Base-by-base conservation (phyloP, 2,113 vertebrate species). In the Hirundichthys speculiger region DNA sequence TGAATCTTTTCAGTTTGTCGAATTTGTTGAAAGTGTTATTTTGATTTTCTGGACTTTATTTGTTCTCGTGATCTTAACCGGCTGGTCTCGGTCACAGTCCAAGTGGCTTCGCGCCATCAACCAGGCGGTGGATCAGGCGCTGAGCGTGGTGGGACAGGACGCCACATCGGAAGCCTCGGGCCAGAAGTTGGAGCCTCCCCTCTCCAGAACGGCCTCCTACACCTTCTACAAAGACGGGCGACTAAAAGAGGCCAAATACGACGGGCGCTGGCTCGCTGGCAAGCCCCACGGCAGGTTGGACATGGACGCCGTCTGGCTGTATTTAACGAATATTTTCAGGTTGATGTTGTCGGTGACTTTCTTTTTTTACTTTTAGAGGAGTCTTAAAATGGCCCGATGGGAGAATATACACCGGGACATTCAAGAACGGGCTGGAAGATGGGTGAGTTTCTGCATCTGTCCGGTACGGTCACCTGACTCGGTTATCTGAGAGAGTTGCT, bases 21-120 rank as follows among this genome's bases (percentile, higher is more conserved):
- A n/a, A n/a, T n/a, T n/a, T n/a, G n/a, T n/a, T n/a, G n/a, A n/a
- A n/a, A n/a, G n/a, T n/a, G n/a, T n/a, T 41, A 10, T 45, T n/a
- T 19, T 19, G 9, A 13, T 18, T 48, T 1, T 3, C 10, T 5
- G 14, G 16, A 18, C 8, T 10, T 52, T 14, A 30, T 10, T 22
- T 19, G n/a, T 27, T 11, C 3, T 1, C 11, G 20, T 13, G 1
- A 25, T 24, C 22, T 22, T 49, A 24, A 5, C 0, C 4, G 21
- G 7, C 13, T 24, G 13, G 16, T 4, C 13, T 55, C 0, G 0
- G 41, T 49, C 39, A 18, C 12, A 73, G 98, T 92, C 93, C 2
- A 99, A 98, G 77, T 99, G 98, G 98, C 89, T 99, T 21, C 92
- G 95, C 71, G 93, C 95, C 60, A 94, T 99, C 71, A 98, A 97